Percentiles rank a stretch among this genome's conserved stretches.
Conservation (phyloP, 2,113 vertebrate species). For the Condylura cristata region DNA sequence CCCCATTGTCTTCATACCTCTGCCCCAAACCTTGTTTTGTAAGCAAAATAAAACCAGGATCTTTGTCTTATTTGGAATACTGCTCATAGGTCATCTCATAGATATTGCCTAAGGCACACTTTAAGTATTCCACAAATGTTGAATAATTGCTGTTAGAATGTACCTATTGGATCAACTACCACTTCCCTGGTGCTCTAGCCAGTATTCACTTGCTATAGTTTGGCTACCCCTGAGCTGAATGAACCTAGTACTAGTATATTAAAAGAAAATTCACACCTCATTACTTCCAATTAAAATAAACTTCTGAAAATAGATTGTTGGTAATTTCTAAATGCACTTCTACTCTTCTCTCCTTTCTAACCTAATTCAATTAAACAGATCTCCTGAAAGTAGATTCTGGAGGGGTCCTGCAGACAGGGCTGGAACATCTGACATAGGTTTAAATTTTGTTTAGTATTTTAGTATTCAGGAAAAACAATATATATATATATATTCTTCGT, state of each 20-base stretch:
- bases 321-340: neutral
- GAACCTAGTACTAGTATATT: neutral
- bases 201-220: neutral
- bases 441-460: neutral
- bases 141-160: neutral
- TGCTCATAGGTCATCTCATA: neutral
- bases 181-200: neutral
- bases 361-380: neutral
- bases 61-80: neutral
- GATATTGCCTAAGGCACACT: neutral
- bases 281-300: slow-evolving; percentile 35
- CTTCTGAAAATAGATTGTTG: neutral
- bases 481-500: no score
- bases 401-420: neutral
- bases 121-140: neutral
- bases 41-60: neutral
- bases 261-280: slow-evolving; percentile 12
- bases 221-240: neutral
- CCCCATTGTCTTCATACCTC: neutral
- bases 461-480: neutral
- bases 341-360: neutral
- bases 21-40: neutral
- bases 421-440: neutral
- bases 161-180: neutral
- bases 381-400: neutral